Base-by-base conservation (phyloP, 1,140 invertebrate genomes). In the Eulimnadia texana region DNA sequence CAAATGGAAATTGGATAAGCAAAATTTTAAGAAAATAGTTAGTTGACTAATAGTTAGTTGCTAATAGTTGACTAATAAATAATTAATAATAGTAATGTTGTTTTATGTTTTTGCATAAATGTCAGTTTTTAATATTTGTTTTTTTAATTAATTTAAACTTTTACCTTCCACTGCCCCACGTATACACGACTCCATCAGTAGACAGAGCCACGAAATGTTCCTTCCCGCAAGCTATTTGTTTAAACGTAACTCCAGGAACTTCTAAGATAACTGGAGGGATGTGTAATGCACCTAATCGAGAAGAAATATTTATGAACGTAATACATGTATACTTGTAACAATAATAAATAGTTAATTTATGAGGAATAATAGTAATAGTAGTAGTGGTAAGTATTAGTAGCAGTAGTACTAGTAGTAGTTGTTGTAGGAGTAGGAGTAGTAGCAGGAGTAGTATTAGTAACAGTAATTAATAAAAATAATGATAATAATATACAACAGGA, bases 121-220 rank as follows among this genome's bases (percentile, higher is more conserved):
- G 54, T 58, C 25, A 19, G 2, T 60, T 59, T 22, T 11, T 47
- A 9, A 11, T 28, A 19, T 22, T 9, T 58, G 47, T 20, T 16
- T 9, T 6, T 61, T 22, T 29, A 11, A 19, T 19, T 6, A 53
- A 58, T 61, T 33, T 52, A 49, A 52, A 73, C n/a, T n/a, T 73
- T 72, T 78, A 90, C 86, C 84, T 85, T 67, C 88, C 86, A 67
- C 79, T 79, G 51, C 90, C 90, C 81, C 83, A 88, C 16, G 82
- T 83, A 67, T 84, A 90, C 61, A 93, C 77, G 65, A 78, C 76
- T 1, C 89, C 88, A 68, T 76, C 74, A 63, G 79, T 76, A 58
- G 85, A 82, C 2, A 93, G 72, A 33, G 90, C 63, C 13, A 92
- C 67, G 20, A 78, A 80, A 72, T 93, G 89, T 70, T 91, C 87